Evolutionary conservation across 1,140 invertebrate genomes (phyloP).

Genomic region (Microplitis demolitor): DNA sequence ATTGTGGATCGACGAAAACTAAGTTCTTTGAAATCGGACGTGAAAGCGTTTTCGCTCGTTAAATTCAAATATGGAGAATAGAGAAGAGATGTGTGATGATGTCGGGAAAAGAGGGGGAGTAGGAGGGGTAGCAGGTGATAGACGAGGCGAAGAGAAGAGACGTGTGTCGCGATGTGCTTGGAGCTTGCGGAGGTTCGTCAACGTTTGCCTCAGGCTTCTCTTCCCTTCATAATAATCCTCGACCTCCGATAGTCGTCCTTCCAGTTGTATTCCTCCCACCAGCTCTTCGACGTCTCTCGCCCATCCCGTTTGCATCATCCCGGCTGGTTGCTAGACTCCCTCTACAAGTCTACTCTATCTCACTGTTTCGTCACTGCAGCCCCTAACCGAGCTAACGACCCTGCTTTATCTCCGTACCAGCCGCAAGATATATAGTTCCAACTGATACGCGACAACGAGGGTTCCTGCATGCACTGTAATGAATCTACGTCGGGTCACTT

Average conservation of each 20-base stretch:
- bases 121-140: too few relatives aligned
- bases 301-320: too few relatives aligned
- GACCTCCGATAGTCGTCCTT: constrained; percentile 17
- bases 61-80: constrained; percentile 18
- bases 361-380: constrained; percentile 14
- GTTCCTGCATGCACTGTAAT: constrained; percentile 15
- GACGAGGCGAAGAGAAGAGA: not conserved
- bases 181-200: constrained; percentile 21
- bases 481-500: constrained; percentile 2
- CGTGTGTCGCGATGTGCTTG: constrained; percentile 1
- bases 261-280: not conserved
- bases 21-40: constrained; percentile 22
- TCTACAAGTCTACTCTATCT: not conserved
- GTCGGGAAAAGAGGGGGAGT: too few relatives aligned
- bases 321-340: not conserved
- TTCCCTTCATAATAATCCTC: constrained; percentile 20
- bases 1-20: not conserved
- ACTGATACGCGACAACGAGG: constrained; percentile 25
- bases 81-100: constrained; percentile 17
- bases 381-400: constrained; percentile 20
- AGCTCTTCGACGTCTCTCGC: not conserved
- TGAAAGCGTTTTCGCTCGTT: constrained; percentile 22
- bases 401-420: constrained; percentile 17
- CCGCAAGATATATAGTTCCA: constrained; percentile 16
- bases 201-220: constrained; percentile 9